Conservation (phyloP, 2,888 invertebrate genomes). For the Achlya flavicornis region DNA sequence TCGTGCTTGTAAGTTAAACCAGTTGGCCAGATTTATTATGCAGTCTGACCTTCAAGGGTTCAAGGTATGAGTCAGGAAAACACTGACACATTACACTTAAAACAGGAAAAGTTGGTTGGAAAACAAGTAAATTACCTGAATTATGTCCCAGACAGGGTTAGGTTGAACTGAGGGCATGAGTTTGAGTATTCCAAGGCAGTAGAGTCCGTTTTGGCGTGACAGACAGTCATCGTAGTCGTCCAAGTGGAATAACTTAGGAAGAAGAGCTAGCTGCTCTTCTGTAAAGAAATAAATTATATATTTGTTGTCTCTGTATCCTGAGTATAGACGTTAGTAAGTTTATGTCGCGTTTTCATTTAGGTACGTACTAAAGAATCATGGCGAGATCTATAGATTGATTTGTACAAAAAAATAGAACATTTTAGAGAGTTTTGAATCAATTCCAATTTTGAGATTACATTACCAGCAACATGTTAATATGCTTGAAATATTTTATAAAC, state of each 20-base stretch:
- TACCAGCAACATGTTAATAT: too few relatives aligned
- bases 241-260: slow-evolving; percentile 42
- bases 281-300: slow-evolving; percentile 15
- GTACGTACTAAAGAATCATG: too few relatives aligned
- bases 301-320: too few relatives aligned
- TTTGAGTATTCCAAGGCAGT: slow-evolving; percentile 42
- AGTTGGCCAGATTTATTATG: background rate
- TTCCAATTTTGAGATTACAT: too few relatives aligned
- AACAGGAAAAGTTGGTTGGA: background rate
- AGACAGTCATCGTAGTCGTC: slow-evolving; percentile 45
- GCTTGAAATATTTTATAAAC: too few relatives aligned
- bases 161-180: slow-evolving; percentile 26
- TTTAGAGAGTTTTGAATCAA: too few relatives aligned
- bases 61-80: background rate
- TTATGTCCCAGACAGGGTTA: slow-evolving; percentile 31
- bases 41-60: background rate
- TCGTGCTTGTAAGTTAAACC: background rate
- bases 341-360: too few relatives aligned
- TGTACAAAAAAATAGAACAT: too few relatives aligned
- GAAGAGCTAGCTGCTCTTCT: slow-evolving; percentile 30
- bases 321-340: too few relatives aligned
- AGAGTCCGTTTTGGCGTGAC: slow-evolving; percentile 31
- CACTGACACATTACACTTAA: background rate
- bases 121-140: slow-evolving; percentile 32
- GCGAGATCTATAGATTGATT: too few relatives aligned